Evolutionary conservation across 2,113 vertebrate genomes (phyloP).

Genomic region (Petroica traversi): DNA sequence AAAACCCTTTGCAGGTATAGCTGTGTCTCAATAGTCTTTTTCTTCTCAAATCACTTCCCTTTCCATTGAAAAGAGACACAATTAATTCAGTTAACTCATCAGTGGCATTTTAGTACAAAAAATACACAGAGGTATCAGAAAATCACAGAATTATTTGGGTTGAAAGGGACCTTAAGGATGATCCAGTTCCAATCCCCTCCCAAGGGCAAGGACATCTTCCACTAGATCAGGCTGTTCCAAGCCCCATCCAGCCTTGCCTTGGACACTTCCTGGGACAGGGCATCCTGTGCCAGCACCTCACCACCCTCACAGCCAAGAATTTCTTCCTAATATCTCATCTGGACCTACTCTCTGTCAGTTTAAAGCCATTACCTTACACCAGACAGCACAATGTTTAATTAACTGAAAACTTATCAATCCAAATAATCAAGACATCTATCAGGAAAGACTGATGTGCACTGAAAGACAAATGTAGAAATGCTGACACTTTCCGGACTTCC

Average conservation of each 20-base stretch:
- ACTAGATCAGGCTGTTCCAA: neutral
- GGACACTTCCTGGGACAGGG: neutral
- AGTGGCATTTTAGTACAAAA: neutral
- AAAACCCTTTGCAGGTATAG: neutral
- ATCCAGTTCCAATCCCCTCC: neutral
- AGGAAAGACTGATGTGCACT: neutral
- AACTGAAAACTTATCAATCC: neutral
- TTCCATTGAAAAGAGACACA: neutral
- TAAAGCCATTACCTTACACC: neutral
- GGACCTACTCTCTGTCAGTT: neutral
- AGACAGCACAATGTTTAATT: neutral
- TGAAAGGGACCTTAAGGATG: neutral
- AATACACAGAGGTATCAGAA: neutral
- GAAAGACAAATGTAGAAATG: neutral
- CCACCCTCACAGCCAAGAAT: neutral
- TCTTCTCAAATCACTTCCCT: rapidly evolving
- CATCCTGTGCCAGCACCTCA: neutral
- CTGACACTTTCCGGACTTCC: neutral
- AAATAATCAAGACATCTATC: neutral
- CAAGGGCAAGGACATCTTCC: neutral
- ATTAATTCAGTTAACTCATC: neutral
- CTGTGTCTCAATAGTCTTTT: rapidly evolving
- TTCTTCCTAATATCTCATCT: neutral
- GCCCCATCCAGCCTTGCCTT: neutral
- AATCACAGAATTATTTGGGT: neutral